Conservation (phyloP, 1,140 invertebrate species). For the Chrysopa pallens region DNA sequence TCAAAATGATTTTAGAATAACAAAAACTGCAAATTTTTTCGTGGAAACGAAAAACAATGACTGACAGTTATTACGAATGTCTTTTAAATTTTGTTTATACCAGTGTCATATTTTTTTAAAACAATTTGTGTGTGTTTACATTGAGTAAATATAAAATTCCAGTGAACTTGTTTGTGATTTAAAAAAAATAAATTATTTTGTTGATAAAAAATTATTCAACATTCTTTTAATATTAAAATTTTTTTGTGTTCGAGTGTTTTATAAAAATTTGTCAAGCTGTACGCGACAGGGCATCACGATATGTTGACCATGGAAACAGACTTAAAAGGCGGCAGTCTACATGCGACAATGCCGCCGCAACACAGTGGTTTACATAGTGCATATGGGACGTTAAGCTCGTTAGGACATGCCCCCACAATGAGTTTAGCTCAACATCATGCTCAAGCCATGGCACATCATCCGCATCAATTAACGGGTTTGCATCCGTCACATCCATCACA, state of each 20-base stretch:
- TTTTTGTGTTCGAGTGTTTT: neutral
- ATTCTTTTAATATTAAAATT: neutral
- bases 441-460: slow-evolving; percentile 32
- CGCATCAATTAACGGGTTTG: slow-evolving; percentile 23
- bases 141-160: too few relatives aligned
- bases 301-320: slow-evolving; percentile 81
- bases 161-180: too few relatives aligned
- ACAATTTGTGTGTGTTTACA: too few relatives aligned
- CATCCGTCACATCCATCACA: slow-evolving; percentile 12
- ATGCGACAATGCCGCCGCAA: slow-evolving; percentile 63
- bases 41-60: too few relatives aligned
- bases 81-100: too few relatives aligned
- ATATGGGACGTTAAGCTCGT: slow-evolving; percentile 48
- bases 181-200: too few relatives aligned
- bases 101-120: too few relatives aligned
- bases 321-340: slow-evolving; percentile 64
- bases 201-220: too few relatives aligned
- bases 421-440: slow-evolving; percentile 33
- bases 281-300: slow-evolving; percentile 24
- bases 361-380: slow-evolving; percentile 39
- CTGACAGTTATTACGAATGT: too few relatives aligned
- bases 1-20: too few relatives aligned
- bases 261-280: slow-evolving; percentile 15
- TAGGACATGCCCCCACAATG: slow-evolving; percentile 34
- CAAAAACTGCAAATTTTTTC: too few relatives aligned